phyloP scores from a whole-genome alignment of 2,888 invertebrate species.

The Spicauda simplicius region DNA sequence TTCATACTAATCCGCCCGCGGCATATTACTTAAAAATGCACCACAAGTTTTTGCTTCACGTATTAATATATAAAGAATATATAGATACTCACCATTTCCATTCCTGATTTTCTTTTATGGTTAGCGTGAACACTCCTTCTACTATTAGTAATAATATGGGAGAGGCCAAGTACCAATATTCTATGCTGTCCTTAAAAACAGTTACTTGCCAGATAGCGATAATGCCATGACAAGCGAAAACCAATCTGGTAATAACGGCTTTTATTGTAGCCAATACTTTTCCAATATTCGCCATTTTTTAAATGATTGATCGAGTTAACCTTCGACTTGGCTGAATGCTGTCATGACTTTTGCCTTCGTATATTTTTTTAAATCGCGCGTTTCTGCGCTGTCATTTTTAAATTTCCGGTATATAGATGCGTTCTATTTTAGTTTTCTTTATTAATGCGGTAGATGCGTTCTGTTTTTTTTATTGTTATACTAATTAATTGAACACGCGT shows the following conservation, averaged over 20 bases:
- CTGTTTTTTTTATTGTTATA: not conserved
- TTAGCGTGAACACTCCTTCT: too few relatives aligned
- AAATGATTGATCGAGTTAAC: conserved; percentile 32
- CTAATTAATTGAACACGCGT: not conserved
- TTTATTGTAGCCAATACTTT: conserved; percentile 92
- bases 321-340: conserved; percentile 21
- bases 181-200: conserved; percentile 88
- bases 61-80: too few relatives aligned
- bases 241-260: conserved; percentile 91
- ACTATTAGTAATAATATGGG: conserved; percentile 85
- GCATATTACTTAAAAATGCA: too few relatives aligned
- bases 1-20: too few relatives aligned
- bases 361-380: conserved; percentile 12
- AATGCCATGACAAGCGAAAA: conserved; percentile 93
- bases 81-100: too few relatives aligned
- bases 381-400: conserved; percentile 1
- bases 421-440: not conserved
- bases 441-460: too few relatives aligned
- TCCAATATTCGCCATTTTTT: conserved; percentile 86
- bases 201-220: conserved; percentile 97
- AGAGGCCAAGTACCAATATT: conserved; percentile 95
- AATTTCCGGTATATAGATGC: not conserved
- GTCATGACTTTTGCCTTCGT: conserved; percentile 34
- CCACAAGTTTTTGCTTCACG: too few relatives aligned
- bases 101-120: too few relatives aligned